Conservation (phyloP, 2,797 vertebrate genomes). For the Fratercula arctica region DNA sequence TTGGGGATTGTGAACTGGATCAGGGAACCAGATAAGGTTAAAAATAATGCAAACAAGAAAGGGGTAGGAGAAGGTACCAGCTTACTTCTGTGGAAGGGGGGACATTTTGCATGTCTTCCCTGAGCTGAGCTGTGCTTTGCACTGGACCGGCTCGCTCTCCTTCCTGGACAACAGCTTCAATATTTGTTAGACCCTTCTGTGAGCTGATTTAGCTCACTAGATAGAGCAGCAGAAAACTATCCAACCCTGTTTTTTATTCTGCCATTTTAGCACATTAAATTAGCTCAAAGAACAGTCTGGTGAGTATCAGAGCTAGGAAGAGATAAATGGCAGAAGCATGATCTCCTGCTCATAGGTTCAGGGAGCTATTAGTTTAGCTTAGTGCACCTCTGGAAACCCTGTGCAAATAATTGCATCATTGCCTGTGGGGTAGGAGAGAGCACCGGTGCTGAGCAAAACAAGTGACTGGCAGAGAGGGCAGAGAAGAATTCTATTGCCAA, state of each 20-base stretch:
- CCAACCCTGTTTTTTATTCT: neutral
- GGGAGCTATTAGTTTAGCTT: neutral
- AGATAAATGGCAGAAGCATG: neutral
- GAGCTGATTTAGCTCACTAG: neutral
- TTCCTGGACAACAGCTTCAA: neutral
- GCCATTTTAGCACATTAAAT: neutral
- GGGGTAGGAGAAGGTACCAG: neutral
- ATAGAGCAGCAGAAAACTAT: neutral
- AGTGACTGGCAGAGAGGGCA: neutral
- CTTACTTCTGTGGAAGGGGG: neutral
- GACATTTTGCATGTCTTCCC: neutral
- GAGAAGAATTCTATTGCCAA: neutral
- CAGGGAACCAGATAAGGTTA: constrained; percentile 33
- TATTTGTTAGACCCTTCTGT: neutral
- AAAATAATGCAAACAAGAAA: constrained; percentile 33
- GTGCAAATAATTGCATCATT: constrained; percentile 10
- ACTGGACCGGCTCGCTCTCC: neutral
- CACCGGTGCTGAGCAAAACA: neutral
- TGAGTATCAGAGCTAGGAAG: neutral
- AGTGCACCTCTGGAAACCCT: neutral
- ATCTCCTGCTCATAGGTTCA: neutral
- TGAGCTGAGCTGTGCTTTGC: neutral
- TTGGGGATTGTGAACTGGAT: constrained; percentile 16
- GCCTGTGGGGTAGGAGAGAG: neutral
- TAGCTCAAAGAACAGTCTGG: neutral